Conservation (phyloP, 2,888 invertebrate species). For the Philereme vetulata region DNA sequence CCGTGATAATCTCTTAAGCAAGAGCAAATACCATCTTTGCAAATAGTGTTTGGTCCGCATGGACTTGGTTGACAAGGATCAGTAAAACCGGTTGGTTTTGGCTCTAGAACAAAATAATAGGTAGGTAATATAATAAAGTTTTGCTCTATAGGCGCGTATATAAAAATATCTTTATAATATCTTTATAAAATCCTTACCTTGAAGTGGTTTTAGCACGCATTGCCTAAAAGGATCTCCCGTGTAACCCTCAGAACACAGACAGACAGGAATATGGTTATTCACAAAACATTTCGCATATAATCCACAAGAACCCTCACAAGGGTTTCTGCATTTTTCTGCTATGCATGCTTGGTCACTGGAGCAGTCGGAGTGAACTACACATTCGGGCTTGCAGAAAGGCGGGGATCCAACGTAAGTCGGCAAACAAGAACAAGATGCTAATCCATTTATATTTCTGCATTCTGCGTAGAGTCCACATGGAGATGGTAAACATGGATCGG, state of each 20-base stretch:
- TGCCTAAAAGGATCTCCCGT: conserved; percentile 89
- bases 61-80: conserved; percentile 86
- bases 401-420: conserved; percentile 86
- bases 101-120: conserved; percentile 49
- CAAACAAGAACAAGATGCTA: conserved; percentile 89
- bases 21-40: conserved; percentile 83
- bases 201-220: conserved; percentile 81
- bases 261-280: conserved; percentile 88
- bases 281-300: conserved; percentile 87
- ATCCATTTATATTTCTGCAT: conserved; percentile 87
- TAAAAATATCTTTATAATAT: background rate
- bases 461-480: conserved; percentile 89
- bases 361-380: conserved; percentile 86
- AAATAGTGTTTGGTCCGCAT: conserved; percentile 86
- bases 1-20: conserved; percentile 86
- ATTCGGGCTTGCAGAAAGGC: conserved; percentile 86
- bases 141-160: background rate
- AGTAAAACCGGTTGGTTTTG: conserved; percentile 39
- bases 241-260: conserved; percentile 86
- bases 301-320: conserved; percentile 88
- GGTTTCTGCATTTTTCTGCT: conserved; percentile 87
- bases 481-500: conserved; percentile 88
- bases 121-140: background rate
- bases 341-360: conserved; percentile 86
- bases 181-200: conserved; percentile 53